A percentile compares a stretch with the other conserved stretches of the same genome.
Conservation (phyloP, 2,797 vertebrate genomes). For the Macroramphosus scolopax region DNA sequence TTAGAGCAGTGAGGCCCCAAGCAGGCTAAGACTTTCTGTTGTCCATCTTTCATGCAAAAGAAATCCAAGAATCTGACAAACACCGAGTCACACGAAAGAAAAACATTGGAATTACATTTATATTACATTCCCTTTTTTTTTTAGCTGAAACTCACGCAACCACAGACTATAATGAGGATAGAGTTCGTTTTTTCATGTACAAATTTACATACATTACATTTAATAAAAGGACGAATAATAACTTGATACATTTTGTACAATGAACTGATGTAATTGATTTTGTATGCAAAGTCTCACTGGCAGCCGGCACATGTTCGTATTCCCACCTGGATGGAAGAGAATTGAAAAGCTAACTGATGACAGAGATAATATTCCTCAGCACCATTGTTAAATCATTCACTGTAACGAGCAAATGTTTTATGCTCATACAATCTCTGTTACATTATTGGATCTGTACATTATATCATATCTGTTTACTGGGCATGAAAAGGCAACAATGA, state of each 20-base stretch:
- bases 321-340: conserved; percentile 11
- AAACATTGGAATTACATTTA: no score
- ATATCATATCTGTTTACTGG: no score
- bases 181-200: conserved; percentile 7
- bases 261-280: conserved; percentile 6
- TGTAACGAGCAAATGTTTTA: no score
- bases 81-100: not conserved
- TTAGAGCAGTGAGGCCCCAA: conserved; percentile 32
- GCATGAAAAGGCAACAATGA: no score
- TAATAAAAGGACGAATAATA: conserved; percentile 31
- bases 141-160: conserved; percentile 7
- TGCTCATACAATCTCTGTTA: no score
- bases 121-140: conserved; percentile 3
- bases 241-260: no score
- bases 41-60: conserved; percentile 32
- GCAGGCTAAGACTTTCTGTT: conserved; percentile 23
- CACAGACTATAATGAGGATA: conserved; percentile 12
- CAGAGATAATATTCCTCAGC: not conserved
- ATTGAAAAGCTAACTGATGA: not conserved
- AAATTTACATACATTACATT: conserved; percentile 14
- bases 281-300: no score
- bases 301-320: conserved; percentile 11
- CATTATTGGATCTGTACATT: no score
- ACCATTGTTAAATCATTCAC: no score
- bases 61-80: conserved; percentile 11